Evolutionary conservation across 1,140 invertebrate species (phyloP).

Genomic region (Cardiocondyla obscurior): DNA sequence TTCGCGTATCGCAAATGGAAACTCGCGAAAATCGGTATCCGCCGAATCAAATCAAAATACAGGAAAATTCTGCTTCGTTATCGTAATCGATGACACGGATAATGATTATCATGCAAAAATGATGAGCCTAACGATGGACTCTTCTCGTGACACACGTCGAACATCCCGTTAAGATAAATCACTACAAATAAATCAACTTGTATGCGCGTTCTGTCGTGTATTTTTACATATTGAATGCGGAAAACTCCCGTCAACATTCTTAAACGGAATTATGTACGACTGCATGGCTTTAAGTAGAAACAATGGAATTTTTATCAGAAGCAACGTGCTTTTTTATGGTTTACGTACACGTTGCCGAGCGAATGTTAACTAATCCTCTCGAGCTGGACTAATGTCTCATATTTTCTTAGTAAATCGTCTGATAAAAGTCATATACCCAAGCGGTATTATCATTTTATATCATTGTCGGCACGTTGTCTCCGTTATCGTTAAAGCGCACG

Average conservation of each 20-base stretch:
- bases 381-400: background rate
- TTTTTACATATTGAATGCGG: background rate
- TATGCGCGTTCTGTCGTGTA: background rate
- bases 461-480: background rate
- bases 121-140: background rate
- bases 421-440: background rate
- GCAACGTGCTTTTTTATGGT: background rate
- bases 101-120: background rate
- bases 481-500: background rate
- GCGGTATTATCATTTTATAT: background rate
- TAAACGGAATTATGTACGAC: background rate
- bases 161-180: background rate
- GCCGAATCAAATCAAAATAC: too few relatives aligned
- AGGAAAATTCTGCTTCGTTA: too few relatives aligned
- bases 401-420: conserved; percentile 1
- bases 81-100: background rate
- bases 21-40: too few relatives aligned
- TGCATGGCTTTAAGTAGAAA: background rate
- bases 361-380: background rate
- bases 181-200: background rate
- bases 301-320: background rate
- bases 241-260: background rate
- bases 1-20: too few relatives aligned
- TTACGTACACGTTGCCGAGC: too few relatives aligned
- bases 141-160: background rate